Conservation (phyloP, 2,888 invertebrate genomes). For the Napeogenes sylphis region DNA sequence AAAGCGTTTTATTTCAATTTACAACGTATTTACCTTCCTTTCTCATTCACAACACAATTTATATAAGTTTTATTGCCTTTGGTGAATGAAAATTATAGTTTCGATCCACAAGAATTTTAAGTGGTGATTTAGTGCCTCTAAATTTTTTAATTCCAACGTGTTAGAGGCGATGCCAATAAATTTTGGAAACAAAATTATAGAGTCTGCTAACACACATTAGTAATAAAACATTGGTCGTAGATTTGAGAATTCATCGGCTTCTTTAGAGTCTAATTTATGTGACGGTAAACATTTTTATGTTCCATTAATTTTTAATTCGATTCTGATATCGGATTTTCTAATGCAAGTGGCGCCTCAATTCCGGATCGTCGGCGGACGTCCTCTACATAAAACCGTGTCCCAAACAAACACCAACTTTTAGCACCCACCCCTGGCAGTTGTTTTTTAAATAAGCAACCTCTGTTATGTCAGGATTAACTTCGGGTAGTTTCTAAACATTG, state of each 20-base stretch:
- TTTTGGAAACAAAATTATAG: slow-evolving; percentile 49
- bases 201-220: slow-evolving; percentile 60
- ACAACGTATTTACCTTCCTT: slow-evolving; percentile 55
- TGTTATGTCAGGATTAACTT: slow-evolving; percentile 60
- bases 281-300: slow-evolving; percentile 73
- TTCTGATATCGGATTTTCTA: slow-evolving; percentile 69
- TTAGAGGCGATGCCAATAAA: slow-evolving; percentile 42
- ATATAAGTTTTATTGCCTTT: slow-evolving; percentile 50
- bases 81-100: slow-evolving; percentile 47
- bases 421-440: slow-evolving; percentile 54
- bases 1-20: slow-evolving; percentile 71
- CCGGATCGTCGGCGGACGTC: slow-evolving; percentile 54
- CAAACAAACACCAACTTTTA: slow-evolving; percentile 68
- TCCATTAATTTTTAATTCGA: slow-evolving; percentile 67
- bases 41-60: slow-evolving; percentile 55
- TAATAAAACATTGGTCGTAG: slow-evolving; percentile 66
- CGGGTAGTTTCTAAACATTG: slow-evolving; percentile 58
- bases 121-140: slow-evolving; percentile 47
- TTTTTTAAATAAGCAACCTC: slow-evolving; percentile 68
- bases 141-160: slow-evolving; percentile 43
- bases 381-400: slow-evolving; percentile 65
- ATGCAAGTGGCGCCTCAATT: slow-evolving; percentile 71
- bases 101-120: slow-evolving; percentile 42
- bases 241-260: slow-evolving; percentile 68
- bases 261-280: slow-evolving; percentile 71